Evolutionary conservation across 2,113 vertebrate species (phyloP).

Genomic region (Probosciger aterrimus): DNA sequence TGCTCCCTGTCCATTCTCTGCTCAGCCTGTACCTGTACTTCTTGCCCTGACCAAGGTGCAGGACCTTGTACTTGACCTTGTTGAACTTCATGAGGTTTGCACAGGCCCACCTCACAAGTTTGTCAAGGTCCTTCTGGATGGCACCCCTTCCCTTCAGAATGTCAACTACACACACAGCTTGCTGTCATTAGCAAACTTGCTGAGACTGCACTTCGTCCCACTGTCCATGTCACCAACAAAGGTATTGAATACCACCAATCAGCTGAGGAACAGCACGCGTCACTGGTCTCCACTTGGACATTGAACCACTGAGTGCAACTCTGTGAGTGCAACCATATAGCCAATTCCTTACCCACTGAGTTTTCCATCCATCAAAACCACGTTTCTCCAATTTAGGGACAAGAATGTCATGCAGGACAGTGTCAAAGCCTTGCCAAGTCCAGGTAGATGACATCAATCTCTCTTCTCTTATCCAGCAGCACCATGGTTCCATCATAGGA

Average conservation of each 20-base stretch:
- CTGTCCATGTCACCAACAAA: background rate
- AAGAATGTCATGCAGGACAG: background rate
- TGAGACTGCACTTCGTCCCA: background rate
- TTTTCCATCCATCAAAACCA: background rate
- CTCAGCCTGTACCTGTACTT: too few species aligned
- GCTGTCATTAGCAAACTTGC: too few species aligned
- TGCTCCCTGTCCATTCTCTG: too few species aligned
- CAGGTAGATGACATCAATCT: background rate
- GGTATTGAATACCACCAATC: background rate
- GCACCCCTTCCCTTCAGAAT: too few species aligned
- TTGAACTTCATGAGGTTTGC: too few species aligned
- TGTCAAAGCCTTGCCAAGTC: background rate
- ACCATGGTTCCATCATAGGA: background rate
- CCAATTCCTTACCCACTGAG: background rate
- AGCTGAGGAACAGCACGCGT: background rate
- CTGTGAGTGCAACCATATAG: background rate
- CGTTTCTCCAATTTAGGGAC: background rate
- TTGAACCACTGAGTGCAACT: background rate
- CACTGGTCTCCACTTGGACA: background rate
- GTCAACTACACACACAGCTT: too few species aligned
- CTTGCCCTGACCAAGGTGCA: too few species aligned
- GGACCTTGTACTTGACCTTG: too few species aligned
- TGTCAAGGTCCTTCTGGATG: too few species aligned
- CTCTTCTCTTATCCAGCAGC: background rate
- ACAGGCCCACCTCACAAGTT: too few species aligned